Evolutionary conservation across 2,888 invertebrate species (phyloP), one percentile per base, ranked within the genome.

Genomic region (Ramazzottius varieornatus): DNA sequence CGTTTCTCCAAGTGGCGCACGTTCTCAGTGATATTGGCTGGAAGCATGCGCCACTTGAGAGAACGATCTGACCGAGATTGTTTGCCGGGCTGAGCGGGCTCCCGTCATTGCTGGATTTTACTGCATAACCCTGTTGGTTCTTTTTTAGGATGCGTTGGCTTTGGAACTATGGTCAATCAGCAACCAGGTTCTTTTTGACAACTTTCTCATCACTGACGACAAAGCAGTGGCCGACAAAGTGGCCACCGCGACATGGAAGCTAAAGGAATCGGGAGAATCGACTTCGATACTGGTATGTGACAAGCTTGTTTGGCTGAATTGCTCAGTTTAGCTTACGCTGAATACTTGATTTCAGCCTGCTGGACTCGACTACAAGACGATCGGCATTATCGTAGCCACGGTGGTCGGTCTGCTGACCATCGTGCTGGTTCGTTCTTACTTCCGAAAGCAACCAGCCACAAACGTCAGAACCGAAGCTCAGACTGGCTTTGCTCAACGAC

Each of bases 101-200:
- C n/a, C n/a, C n/a, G n/a, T n/a, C n/a, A n/a, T n/a, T n/a, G 20
- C 46, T 2, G 64, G 40, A 20, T 13, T 63, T 70, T 70, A 32
- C 73, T 92, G 92, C n/a, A n/a, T n/a, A n/a, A n/a, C n/a, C 81
- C 82, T 73, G 92, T 94, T 32, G 80, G 98, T 66, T 98, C 96
- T 29, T 84, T 98, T 40, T 8, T 54, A 54, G 54, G 54, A 54
- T 54, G 54, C 54, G 54, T 4, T 54, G 54, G 54, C 54, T 13
- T 29, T 54, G 75, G 98, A 98, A 77, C 79, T 98, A 68, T 98
- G 98, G 98, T 92, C 96, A 2, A 96, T 98, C 91, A 89, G 91
- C 0, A 86, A 88, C 68, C 82, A 84, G 72, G 87, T 98, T 71
- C 79, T 91, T 67, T 98, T 98, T 78, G 98, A 98, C 79, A 96